Evolutionary conservation across 2,797 vertebrate genomes (phyloP), one percentile per base, ranked within the genome.

Genomic region (Ciconia nigra): DNA sequence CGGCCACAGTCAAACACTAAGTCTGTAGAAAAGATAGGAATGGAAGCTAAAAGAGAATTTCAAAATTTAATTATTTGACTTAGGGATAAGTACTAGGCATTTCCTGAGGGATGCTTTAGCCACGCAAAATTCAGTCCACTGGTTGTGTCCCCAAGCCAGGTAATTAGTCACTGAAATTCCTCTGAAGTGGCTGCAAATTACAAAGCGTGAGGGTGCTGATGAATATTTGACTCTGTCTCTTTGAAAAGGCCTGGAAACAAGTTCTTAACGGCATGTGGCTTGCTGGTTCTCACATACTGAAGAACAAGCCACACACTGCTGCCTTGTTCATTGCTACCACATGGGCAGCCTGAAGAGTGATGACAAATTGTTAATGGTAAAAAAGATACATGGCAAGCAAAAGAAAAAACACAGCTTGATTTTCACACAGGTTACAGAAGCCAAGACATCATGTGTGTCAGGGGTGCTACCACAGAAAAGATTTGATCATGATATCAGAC

Each of bases 331-430:
- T 83, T 96, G 76, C 89, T 65, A 88, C 69, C 92, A 93, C 82
- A 83, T 69, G 61, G 82, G 58, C 76, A 89, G 74, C 79, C 72
- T 89, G 67, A 70, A 81, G 58, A 80, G 76, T 22, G 67, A 89
- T 78, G 79, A 92, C 89, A 96, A 97, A 89, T 66, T 78, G 61
- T 58, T 89, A 91, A 91, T 65, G 57, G 61, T 17, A 70, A 77
- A 63, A 82, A 79, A 61, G 39, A 92, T 63, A 79, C 11, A 54
- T 37, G 35, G 76, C 42, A 78, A 71, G 58, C 58, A 84, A 89
- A 86, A 37, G 13, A 54, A 87, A 89, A 87, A 79, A 41, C 14
- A 52, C 51, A 83, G 62, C 20, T 89, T 90, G 47, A 72, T 79
- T 92, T 94, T 93, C 71, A 79, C 73, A 82, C 25, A 90, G n/a